Conservation (phyloP, 2,113 vertebrate species). For the Toxostoma redivivum region DNA sequence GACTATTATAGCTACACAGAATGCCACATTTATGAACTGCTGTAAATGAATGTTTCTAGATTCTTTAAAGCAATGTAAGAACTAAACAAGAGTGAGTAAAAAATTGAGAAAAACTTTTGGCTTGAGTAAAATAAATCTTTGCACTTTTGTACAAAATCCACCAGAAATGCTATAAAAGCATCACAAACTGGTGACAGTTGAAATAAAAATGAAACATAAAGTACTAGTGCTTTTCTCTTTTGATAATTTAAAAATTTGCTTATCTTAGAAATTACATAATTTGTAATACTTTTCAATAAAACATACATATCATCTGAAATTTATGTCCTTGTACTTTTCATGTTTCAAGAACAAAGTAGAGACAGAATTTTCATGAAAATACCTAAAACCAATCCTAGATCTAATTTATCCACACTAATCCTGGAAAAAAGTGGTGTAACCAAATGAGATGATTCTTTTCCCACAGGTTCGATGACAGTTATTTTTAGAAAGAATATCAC, state of each 20-base stretch:
- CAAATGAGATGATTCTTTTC: neutral
- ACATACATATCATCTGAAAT: neutral
- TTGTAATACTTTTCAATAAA: neutral
- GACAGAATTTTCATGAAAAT: neutral
- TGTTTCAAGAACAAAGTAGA: neutral
- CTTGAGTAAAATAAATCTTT: neutral
- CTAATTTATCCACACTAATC: neutral
- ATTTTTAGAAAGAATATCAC: neutral
- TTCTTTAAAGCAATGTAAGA: neutral
- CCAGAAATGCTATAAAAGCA: neutral
- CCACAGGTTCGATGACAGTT: neutral
- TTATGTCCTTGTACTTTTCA: neutral
- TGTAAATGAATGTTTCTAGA: neutral
- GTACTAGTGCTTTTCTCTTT: neutral
- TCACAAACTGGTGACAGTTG: neutral
- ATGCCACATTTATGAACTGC: neutral
- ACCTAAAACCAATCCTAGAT: neutral
- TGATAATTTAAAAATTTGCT: neutral
- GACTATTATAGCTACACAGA: neutral
- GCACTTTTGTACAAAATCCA: neutral
- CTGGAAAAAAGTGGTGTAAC: neutral
- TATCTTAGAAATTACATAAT: neutral
- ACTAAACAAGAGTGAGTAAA: neutral
- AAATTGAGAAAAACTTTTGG: neutral
- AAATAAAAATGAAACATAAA: neutral